Evolutionary conservation across 92 coral and sea anemone species (phyloP), one percentile per base, ranked within the genome.

Genomic region (Zoanthus gigantus): DNA sequence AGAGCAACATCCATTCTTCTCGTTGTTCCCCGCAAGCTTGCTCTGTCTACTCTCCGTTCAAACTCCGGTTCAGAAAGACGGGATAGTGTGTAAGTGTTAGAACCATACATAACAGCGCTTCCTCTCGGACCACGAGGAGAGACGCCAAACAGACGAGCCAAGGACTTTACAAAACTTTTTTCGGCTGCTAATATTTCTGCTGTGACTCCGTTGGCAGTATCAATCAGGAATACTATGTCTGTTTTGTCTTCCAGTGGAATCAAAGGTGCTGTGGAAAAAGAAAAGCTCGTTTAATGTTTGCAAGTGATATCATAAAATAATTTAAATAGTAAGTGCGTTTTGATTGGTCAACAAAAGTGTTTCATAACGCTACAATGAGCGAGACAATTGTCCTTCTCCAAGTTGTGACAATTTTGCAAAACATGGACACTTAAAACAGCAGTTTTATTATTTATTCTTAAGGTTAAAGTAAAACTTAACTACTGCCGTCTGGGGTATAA

Each of bases 211-310:
- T 71, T 89, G 12, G 96, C 89, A 4, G 92, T 88, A 72, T 93
- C 96, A 28, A 92, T 81, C 37, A 93, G 79, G 76, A 93, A 92
- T 0, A 93, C 81, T 15, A 93, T 77, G 77, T 93, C 96, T 50
- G 93, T 81, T 74, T 88, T 88, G 60, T 46, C 73, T 18, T 90
- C 79, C 4, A 89, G 71, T 34, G 90, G 90, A 44, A 82, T 81
- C 42, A 83, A 89, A 86, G 86, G 53, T 45, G 54, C 65, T 65
- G 82, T 8, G n/a, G 58, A 76, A 76, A 28, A 48, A 0, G 3
- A 4, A 61, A 63, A 17, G 17, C 29, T 5, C 65, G 1, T 63
- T 2, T n/a, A 63, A 17, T 3, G 9, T 17, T 63, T 63, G 30
- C 69, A 63, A 63, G 9, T 63, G 1, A 37, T 37, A 37, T 37